phyloP scores from a whole-genome alignment of 2,113 vertebrate species.

The Sapayoa aenigma region DNA sequence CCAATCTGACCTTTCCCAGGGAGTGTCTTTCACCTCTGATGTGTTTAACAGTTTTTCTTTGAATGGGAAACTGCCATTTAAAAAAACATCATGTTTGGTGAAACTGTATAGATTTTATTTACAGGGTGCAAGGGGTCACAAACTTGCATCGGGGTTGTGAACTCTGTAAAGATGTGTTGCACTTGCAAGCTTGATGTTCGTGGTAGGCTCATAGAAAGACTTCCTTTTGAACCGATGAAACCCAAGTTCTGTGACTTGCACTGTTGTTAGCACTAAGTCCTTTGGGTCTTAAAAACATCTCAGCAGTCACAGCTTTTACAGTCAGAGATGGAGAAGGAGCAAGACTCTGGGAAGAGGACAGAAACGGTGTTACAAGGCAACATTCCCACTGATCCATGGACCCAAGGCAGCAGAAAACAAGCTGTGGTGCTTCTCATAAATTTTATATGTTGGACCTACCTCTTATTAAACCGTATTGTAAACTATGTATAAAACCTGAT shows the following conservation, averaged over 20 bases:
- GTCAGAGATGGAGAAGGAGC: background rate
- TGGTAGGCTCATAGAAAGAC: background rate
- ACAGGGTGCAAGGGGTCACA: background rate
- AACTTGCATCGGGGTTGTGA: accelerated
- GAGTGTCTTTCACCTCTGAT: background rate
- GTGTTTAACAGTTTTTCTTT: background rate
- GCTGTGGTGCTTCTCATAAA: background rate
- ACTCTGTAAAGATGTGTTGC: background rate
- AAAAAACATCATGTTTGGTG: background rate
- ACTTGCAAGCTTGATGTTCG: background rate
- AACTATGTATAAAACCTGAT: background rate
- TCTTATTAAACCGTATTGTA: background rate
- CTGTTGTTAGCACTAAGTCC: background rate
- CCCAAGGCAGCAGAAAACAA: background rate
- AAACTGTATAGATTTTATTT: background rate
- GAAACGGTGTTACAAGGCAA: accelerated
- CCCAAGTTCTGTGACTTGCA: background rate
- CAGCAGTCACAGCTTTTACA: background rate
- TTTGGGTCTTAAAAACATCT: background rate
- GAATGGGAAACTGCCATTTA: background rate
- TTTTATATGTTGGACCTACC: background rate
- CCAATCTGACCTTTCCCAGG: background rate
- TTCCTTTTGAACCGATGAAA: background rate
- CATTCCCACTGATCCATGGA: background rate
- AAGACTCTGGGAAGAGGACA: background rate